Conservation (phyloP, 2,888 invertebrate species). For the Polymixis lichenea region DNA sequence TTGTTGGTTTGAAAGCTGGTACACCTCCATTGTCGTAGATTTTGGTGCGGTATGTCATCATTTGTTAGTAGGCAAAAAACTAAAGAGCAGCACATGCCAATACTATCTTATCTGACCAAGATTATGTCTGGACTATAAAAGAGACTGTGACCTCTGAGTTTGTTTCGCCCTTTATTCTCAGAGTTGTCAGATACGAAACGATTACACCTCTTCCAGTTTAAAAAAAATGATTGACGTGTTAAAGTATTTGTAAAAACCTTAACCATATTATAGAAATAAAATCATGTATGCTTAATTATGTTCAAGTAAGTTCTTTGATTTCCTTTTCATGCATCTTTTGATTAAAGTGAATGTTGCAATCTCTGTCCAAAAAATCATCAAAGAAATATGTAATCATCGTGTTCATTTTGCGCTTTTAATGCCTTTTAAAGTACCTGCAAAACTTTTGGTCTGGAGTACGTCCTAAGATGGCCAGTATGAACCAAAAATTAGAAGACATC, state of each 20-base stretch:
- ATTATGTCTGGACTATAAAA: too few relatives aligned
- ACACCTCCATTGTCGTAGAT: neutral
- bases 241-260: too few relatives aligned
- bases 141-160: too few relatives aligned
- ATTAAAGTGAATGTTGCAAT: neutral
- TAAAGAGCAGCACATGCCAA: neutral
- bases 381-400: neutral
- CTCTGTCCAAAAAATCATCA: neutral
- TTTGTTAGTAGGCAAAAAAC: too few relatives aligned
- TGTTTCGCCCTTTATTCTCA: too few relatives aligned
- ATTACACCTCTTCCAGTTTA: too few relatives aligned
- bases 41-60: slow-evolving; percentile 11
- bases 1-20: slow-evolving; percentile 16
- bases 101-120: too few relatives aligned
- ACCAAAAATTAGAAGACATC: too few relatives aligned
- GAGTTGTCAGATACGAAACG: too few relatives aligned
- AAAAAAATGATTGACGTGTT: too few relatives aligned
- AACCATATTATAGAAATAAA: too few relatives aligned
- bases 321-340: neutral
- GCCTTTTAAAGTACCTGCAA: neutral
- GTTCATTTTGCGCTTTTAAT: neutral
- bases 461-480: neutral
- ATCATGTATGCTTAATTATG: neutral
- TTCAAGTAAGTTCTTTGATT: neutral
- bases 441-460: neutral